Conservation (phyloP, 2,888 invertebrate species). For the Stenodera caucasica region DNA sequence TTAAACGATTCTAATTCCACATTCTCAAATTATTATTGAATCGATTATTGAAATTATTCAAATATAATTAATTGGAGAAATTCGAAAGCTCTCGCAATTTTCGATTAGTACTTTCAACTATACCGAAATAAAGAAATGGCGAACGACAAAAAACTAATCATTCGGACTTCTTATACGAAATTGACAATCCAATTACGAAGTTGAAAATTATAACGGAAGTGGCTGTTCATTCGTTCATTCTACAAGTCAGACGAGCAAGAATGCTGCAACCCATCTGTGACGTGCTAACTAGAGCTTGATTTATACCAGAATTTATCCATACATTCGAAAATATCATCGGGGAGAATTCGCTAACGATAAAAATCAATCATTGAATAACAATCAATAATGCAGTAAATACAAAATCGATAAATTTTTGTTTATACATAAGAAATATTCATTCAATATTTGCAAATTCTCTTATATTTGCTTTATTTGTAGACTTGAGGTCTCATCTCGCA, state of each 20-base stretch:
- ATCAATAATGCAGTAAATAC: background rate
- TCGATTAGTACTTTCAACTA: too few relatives aligned
- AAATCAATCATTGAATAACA: background rate
- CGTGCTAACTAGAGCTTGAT: slow-evolving; percentile 23
- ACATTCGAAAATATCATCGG: slow-evolving; percentile 2
- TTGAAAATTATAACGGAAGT: slow-evolving; percentile 46
- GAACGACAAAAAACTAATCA: slow-evolving; percentile 3
- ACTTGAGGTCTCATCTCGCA: slow-evolving; percentile 1
- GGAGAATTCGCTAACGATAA: background rate
- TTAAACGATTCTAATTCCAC: background rate
- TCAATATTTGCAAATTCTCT: slow-evolving; percentile 4
- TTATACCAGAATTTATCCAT: slow-evolving; percentile 16
- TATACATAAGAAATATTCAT: background rate
- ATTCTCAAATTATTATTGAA: background rate
- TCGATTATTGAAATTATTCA: too few relatives aligned
- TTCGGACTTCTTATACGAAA: slow-evolving; percentile 15
- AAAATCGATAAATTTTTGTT: background rate
- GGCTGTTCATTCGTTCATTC: slow-evolving; percentile 34
- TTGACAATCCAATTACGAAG: slow-evolving; percentile 40
- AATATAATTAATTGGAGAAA: too few relatives aligned
- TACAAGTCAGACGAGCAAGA: slow-evolving; percentile 39
- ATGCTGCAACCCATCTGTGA: slow-evolving; percentile 38
- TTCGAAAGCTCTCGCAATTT: too few relatives aligned
- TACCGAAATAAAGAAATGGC: too few relatives aligned
- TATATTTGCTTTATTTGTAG: slow-evolving; percentile 4